Percentiles rank a stretch among this genome's conserved stretches.
phyloP scores from a whole-genome alignment of 2,113 vertebrate genomes.

The Machaerirhynchus nigripectus region DNA sequence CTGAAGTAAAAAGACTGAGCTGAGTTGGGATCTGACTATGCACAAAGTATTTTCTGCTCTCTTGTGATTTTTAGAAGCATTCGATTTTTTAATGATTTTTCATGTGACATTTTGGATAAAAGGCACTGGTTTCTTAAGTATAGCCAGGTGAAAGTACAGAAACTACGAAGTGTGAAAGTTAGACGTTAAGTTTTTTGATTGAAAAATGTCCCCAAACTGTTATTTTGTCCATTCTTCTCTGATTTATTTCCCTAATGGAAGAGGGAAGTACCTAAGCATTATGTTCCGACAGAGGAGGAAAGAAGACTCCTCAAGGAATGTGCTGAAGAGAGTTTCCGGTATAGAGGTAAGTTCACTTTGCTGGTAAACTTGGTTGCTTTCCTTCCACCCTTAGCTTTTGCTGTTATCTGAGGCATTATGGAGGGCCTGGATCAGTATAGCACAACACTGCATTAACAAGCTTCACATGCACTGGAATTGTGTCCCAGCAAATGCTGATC shows the following conservation, averaged over 20 bases:
- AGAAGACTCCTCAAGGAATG: slow-evolving; percentile 83
- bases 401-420: neutral
- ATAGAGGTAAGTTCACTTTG: slow-evolving; percentile 82
- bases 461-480: neutral
- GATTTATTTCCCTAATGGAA: slow-evolving; percentile 38
- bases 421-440: rapidly evolving
- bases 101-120: neutral
- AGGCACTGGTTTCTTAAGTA: neutral
- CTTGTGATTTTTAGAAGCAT: neutral
- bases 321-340: slow-evolving; percentile 85
- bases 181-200: neutral
- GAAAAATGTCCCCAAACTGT: neutral
- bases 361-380: neutral
- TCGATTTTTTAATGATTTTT: neutral
- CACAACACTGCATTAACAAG: neutral
- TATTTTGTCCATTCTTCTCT: neutral
- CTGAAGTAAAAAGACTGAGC: neutral
- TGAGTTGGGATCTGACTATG: neutral
- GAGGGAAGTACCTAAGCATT: slow-evolving; percentile 68
- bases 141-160: neutral
- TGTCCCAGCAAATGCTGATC: neutral
- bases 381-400: neutral
- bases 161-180: neutral
- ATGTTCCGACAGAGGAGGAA: slow-evolving; percentile 88
- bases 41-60: neutral